A percentile compares a stretch with the other conserved stretches of the same genome.
These are phyloP conservation scores for Drosophila ficusphila DNA, from an alignment of 1,140 invertebrate genomes.

Conservation along the genomic window DNA sequence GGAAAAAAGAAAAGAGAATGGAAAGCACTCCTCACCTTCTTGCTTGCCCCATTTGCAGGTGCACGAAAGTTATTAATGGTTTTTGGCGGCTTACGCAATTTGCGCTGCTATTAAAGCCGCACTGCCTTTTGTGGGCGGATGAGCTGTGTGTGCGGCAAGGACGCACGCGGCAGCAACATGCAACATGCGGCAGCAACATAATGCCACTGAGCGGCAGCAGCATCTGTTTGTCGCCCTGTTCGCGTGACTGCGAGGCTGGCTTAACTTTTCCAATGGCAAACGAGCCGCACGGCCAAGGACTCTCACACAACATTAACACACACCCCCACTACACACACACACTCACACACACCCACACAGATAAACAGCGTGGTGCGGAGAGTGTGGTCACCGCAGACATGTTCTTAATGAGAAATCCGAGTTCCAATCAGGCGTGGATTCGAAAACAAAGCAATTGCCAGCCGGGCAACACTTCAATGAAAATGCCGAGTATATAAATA, in stretches of 20 bases:
- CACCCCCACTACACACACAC: neutral
- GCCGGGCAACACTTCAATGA: neutral
- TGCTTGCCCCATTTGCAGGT: constrained; percentile 41
- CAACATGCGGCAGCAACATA: constrained; percentile 8
- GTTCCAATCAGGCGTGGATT: constrained; percentile 22
- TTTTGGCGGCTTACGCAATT: constrained; percentile 73
- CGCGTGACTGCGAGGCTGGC: constrained; percentile 7
- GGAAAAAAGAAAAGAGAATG: neutral
- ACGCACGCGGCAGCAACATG: constrained; percentile 16
- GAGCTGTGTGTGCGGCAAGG: constrained; percentile 22
- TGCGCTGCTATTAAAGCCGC: constrained; percentile 64
- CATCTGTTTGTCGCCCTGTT: neutral
- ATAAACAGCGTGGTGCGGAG: neutral
- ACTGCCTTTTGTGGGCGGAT: constrained; percentile 32
- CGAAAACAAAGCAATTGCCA: constrained; percentile 21
- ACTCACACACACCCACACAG: neutral
- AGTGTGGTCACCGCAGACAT: constrained; percentile 18
- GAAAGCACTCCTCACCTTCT: neutral
- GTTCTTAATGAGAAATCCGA: constrained; percentile 37
- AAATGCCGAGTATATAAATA: neutral
- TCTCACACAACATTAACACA: neutral
- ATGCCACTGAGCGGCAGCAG: constrained; percentile 17
- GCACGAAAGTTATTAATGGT: constrained; percentile 75
- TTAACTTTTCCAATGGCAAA: constrained; percentile 40
- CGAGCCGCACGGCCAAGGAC: constrained; percentile 9